Conservation (phyloP, 2,113 vertebrate species). For the Anser cygnoides region DNA sequence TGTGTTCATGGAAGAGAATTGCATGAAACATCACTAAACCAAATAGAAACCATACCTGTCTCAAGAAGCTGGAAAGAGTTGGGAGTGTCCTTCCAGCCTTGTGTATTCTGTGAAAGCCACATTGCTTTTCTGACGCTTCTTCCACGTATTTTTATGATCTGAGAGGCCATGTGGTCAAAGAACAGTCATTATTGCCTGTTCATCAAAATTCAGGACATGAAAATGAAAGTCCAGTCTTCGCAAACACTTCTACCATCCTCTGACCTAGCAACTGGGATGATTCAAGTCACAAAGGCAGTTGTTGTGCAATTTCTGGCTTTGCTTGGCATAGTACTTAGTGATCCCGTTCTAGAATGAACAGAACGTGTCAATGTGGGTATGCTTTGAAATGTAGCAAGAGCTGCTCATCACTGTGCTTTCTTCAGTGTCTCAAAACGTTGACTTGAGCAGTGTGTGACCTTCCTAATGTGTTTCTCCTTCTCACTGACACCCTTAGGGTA, state of each 20-base stretch:
- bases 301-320: neutral
- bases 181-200: neutral
- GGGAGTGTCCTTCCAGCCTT: neutral
- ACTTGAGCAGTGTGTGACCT: neutral
- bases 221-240: neutral
- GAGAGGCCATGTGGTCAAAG: neutral
- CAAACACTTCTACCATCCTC: neutral
- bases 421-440: neutral
- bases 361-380: neutral
- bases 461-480: neutral
- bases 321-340: neutral
- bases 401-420: neutral
- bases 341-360: neutral
- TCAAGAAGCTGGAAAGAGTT: neutral
- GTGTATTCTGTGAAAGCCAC: neutral
- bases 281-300: neutral
- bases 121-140: too few relatives aligned
- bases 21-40: neutral
- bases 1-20: neutral
- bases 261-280: neutral
- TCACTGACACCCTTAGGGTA: neutral
- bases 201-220: neutral
- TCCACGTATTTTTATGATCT: neutral
- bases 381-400: neutral
- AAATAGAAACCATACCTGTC: neutral